Evolutionary conservation across 2,888 invertebrate species (phyloP).

Genomic region (Epinotia brunnichana): DNA sequence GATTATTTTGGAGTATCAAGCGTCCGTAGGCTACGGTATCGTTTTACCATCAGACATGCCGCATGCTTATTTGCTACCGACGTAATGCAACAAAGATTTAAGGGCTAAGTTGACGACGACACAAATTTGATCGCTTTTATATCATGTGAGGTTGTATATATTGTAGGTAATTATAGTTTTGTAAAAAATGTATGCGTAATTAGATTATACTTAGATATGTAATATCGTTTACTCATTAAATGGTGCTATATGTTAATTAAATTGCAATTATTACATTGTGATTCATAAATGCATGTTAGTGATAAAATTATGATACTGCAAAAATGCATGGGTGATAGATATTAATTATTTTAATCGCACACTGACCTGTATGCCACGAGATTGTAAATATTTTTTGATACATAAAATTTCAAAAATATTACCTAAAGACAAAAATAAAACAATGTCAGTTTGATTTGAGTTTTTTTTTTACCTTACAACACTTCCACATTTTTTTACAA

Average conservation of each 20-base stretch:
- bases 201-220: neutral
- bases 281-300: constrained; percentile 15
- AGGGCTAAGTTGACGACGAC: no score
- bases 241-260: constrained; percentile 13
- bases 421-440: constrained; percentile 7
- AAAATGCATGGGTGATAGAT: neutral
- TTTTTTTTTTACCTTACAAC: neutral
- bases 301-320: neutral
- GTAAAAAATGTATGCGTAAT: neutral
- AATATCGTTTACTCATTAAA: constrained; percentile 10
- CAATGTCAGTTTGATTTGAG: neutral
- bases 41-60: no score
- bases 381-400: constrained; percentile 21
- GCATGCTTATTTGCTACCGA: no score
- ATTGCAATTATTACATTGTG: constrained; percentile 2
- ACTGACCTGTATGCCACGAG: neutral
- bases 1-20: no score
- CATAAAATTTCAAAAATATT: neutral
- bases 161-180: neutral
- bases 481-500: neutral
- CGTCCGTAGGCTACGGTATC: no score
- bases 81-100: no score
- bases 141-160: no score
- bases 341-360: constrained; percentile 14
- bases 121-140: no score